Base-by-base conservation (phyloP, 2,113 vertebrate genomes). In the Lycaon pictus region DNA sequence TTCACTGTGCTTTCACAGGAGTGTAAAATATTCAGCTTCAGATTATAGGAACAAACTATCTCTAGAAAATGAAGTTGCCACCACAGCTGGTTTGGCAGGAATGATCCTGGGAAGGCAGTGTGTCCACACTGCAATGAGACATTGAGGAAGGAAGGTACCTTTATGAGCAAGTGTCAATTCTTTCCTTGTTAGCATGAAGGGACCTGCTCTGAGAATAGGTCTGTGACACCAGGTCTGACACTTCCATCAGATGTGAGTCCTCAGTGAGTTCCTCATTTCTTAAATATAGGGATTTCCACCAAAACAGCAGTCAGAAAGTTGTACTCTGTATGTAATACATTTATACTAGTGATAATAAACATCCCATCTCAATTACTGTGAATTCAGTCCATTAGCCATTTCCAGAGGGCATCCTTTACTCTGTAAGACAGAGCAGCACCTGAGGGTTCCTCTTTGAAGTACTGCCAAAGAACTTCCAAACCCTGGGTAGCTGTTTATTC, bases 351-450 rank as follows among this genome's bases (percentile, higher is more conserved):
- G 25, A 58, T 12, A 85, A 58, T 60, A 84, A 87, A 72, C 11
- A 37, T 32, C 58, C 17, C 11, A 25, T 16, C 82, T 76, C 27
- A 35, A 10, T 11, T 23, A 35, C 43, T 35, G 15, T 25, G n/a
- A 55, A 27, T 19, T 35, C 77, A n/a, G 23, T 62, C 10, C 5
- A 8, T 6, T 7, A 43, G 22, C 35, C 37, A 11, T 53, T 72
- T 85, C 89, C 35, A 83, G 88, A 92, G 22, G 16, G 37, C 60
- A 72, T 55, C 88, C 51, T 92, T 93, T 67, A 72, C 71, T 90
- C 53, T 12, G 1, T 35, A 67, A n/a, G 35, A 43, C 0, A 58
- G 76, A 76, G 27, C 86, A 19, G 6, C n/a, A 8, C 32, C 69
- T 62, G 35, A 84, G 5, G 8, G 55, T 58, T 56, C 86, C 67